These are phyloP conservation scores for Diplogasteroides magnus DNA, from an alignment of 1,140 invertebrate species.

Conservation along the genomic window DNA sequence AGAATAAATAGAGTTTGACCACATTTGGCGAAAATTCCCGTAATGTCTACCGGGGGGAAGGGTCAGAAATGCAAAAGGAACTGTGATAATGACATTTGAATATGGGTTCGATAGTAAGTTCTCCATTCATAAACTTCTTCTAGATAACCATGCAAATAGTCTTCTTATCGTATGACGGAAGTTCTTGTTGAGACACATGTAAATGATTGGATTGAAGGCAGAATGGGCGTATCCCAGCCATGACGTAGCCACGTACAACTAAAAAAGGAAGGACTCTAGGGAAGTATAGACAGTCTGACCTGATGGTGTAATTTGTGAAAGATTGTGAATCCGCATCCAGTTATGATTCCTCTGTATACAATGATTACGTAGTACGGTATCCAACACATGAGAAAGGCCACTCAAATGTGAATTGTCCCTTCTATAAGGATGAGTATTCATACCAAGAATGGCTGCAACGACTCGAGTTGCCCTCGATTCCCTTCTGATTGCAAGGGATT, in stretches of 20 bases:
- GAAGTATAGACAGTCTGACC: background rate
- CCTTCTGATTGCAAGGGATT: slow-evolving; percentile 30
- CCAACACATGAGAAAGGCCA: slow-evolving; percentile 34
- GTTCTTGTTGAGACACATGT: slow-evolving; percentile 36
- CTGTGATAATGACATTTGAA: too few species aligned
- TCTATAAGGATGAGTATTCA: background rate
- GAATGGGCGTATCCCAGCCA: slow-evolving; percentile 36
- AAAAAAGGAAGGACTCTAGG: background rate
- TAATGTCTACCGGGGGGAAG: too few species aligned
- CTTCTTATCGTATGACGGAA: slow-evolving; percentile 29
- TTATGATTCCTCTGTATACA: slow-evolving; percentile 17
- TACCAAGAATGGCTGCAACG: slow-evolving; percentile 32
- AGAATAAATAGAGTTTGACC: too few species aligned
- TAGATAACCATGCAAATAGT: background rate
- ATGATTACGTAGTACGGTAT: slow-evolving; percentile 31
- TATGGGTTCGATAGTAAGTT: too few species aligned
- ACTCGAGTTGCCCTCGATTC: slow-evolving; percentile 32
- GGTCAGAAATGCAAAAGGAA: too few species aligned
- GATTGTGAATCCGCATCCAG: background rate
- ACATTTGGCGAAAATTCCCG: too few species aligned
- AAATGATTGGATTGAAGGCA: slow-evolving; percentile 35
- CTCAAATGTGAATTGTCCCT: slow-evolving; percentile 18
- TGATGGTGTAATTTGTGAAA: background rate
- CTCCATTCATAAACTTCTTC: background rate
- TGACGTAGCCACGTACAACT: slow-evolving; percentile 25